phyloP scores from a whole-genome alignment of 2,113 vertebrate species.

The Bos taurus region DNA sequence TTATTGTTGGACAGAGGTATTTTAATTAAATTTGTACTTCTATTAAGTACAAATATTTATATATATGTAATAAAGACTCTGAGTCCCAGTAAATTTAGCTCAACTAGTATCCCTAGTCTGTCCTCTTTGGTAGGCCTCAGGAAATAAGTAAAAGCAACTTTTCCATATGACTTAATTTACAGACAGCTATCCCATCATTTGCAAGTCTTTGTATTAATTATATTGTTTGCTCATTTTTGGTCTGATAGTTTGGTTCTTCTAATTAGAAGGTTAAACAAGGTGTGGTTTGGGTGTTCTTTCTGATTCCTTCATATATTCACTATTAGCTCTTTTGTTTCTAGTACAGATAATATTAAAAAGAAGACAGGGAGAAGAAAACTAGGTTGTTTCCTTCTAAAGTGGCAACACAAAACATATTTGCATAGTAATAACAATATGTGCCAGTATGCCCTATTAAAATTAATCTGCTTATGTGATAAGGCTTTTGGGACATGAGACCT shows the following conservation, averaged over 20 bases:
- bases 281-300: not conserved
- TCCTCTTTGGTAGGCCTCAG: not conserved
- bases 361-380: constrained; percentile 28
- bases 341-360: constrained; percentile 53
- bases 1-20: not conserved
- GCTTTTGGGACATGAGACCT: not conserved
- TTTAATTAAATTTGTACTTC: not conserved
- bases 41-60: not conserved
- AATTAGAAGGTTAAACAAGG: constrained; percentile 31
- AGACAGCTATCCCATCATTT: not conserved
- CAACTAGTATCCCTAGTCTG: not conserved
- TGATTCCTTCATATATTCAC: not conserved
- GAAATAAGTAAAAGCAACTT: not conserved
- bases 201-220: not conserved
- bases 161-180: not conserved
- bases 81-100: not conserved
- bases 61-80: not conserved
- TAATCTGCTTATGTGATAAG: constrained; percentile 46
- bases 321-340: constrained; percentile 38
- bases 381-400: constrained; percentile 38
- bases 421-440: constrained; percentile 34
- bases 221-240: not conserved
- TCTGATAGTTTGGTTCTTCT: not conserved
- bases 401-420: constrained; percentile 40
- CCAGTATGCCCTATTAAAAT: constrained; percentile 31